Evolutionary conservation across 2,797 vertebrate genomes (phyloP).

Genomic region (Ciconia nigra): DNA sequence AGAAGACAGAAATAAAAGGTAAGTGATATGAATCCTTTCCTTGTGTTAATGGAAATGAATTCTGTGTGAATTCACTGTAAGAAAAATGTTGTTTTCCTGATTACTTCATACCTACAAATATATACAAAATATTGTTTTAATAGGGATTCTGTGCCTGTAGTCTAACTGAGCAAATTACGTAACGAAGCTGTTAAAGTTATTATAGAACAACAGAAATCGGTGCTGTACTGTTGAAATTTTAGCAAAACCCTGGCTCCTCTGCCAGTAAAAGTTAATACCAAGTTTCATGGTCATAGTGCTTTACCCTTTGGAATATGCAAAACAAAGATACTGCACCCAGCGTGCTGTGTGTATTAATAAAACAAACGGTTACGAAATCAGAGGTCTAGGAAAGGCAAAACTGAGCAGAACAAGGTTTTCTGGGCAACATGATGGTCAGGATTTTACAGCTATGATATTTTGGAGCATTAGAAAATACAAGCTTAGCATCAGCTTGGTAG

Average conservation of each 20-base stretch:
- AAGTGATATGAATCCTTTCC: not conserved
- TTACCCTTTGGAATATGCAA: not conserved
- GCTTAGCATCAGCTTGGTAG: not conserved
- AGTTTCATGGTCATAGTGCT: not conserved
- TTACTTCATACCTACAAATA: not conserved
- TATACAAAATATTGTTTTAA: not conserved
- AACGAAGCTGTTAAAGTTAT: not conserved
- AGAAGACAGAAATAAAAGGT: slow-evolving; percentile 96
- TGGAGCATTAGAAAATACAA: not conserved
- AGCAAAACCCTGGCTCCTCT: not conserved
- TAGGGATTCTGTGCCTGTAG: not conserved
- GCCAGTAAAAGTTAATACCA: not conserved
- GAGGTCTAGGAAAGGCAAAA: not conserved
- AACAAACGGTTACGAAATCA: not conserved
- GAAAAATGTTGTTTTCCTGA: not conserved
- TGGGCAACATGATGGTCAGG: not conserved
- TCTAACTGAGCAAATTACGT: not conserved
- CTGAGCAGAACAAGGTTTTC: not conserved
- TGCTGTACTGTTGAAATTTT: not conserved
- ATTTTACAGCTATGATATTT: not conserved
- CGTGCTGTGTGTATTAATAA: not conserved
- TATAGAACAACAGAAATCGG: not conserved
- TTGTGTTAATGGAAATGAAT: not conserved
- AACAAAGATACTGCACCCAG: not conserved
- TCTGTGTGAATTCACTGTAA: not conserved